Evolutionary conservation across 2,888 invertebrate genomes (phyloP).

Genomic region (Balanococcus diminutus): DNA sequence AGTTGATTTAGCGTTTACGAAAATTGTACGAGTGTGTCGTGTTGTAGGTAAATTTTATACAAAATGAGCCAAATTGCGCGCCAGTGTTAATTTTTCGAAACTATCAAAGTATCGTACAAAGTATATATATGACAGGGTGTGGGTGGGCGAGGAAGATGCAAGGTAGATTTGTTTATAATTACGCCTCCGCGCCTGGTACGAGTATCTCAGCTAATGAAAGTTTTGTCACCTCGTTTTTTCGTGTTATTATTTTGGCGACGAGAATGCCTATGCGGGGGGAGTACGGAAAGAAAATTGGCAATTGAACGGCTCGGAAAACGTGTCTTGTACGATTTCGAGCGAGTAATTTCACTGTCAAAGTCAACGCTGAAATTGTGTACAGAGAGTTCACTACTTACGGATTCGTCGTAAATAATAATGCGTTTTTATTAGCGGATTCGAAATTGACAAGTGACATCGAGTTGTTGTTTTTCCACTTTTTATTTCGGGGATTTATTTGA

Average conservation of each 20-base stretch:
- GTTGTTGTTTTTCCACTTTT: not conserved
- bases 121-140: not conserved
- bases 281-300: not conserved
- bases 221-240: slow-evolving; percentile 33
- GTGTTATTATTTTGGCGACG: not conserved
- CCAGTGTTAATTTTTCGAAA: slow-evolving; percentile 1
- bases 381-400: not conserved
- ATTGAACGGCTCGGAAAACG: not conserved
- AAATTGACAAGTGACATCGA: not conserved
- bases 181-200: not conserved
- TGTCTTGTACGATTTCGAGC: not conserved
- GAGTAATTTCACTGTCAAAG: slow-evolving; percentile 11
- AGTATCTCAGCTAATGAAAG: slow-evolving; percentile 14
- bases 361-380: not conserved
- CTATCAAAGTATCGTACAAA: not conserved
- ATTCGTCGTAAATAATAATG: not conserved
- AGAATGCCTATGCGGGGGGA: not conserved
- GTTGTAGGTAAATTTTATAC: too few relatives aligned
- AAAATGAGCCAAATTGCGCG: not conserved
- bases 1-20: not conserved
- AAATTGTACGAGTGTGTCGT: not conserved
- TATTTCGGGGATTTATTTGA: too few relatives aligned
- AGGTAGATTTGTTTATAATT: slow-evolving; percentile 14
- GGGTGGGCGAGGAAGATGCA: not conserved
- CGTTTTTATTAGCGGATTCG: not conserved